A percentile compares a stretch with the other conserved stretches of the same genome.
Conservation (phyloP, 1,140 invertebrate species). For the Sipha flava region DNA sequence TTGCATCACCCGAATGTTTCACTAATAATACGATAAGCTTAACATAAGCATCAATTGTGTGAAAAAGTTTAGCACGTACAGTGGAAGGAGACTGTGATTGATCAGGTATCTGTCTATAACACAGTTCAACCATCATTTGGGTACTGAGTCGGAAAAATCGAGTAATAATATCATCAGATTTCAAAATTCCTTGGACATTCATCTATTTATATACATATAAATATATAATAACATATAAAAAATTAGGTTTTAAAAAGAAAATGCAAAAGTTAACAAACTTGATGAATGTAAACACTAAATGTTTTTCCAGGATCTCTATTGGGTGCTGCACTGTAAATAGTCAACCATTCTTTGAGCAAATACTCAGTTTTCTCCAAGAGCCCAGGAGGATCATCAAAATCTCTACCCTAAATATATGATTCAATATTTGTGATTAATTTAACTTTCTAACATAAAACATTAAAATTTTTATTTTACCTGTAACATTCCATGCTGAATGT, state of each 20-base stretch:
- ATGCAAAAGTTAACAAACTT: conserved; percentile 43
- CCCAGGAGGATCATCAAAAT: conserved; percentile 88
- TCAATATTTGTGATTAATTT: background rate
- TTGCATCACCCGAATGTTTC: conserved; percentile 85
- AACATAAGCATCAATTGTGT: conserved; percentile 91
- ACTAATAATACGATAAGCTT: conserved; percentile 88
- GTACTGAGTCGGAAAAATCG: conserved; percentile 94
- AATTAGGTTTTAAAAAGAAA: background rate
- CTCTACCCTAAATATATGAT: conserved; percentile 55
- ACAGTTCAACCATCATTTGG: conserved; percentile 92
- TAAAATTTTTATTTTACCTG: conserved; percentile 48
- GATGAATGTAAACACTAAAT: conserved; percentile 86
- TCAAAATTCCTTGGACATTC: conserved; percentile 92
- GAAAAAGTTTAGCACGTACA: conserved; percentile 72
- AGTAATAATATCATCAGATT: conserved; percentile 94
- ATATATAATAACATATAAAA: background rate
- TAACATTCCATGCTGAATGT: conserved; percentile 86
- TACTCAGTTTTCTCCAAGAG: conserved; percentile 92
- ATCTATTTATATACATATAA: conserved; percentile 48
- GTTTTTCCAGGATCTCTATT: conserved; percentile 84
- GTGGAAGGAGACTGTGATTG: conserved; percentile 58
- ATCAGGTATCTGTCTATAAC: conserved; percentile 66
- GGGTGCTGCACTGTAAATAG: conserved; percentile 69
- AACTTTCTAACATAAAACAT: background rate
- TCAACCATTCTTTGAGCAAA: conserved; percentile 89